Conservation (phyloP, 1,140 invertebrate genomes). For the Drosophila bifasciata region DNA sequence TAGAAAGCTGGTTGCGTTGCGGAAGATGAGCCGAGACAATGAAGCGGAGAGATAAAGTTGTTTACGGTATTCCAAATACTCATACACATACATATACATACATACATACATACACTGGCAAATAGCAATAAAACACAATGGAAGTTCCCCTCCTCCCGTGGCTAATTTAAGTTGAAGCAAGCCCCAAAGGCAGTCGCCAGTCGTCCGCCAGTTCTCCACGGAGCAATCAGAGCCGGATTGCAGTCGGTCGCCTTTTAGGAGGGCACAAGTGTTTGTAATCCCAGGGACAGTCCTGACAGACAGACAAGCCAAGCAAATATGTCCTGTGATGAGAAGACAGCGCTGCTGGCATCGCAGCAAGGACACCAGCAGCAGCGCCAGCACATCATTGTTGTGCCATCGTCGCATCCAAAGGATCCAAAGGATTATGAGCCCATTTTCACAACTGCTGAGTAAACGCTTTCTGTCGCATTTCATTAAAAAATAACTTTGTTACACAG, state of each 20-base stretch:
- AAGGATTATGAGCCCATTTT: conserved; percentile 76
- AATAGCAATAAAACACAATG: conserved; percentile 68
- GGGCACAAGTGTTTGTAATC: conserved; percentile 55
- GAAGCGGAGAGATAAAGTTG: conserved; percentile 69
- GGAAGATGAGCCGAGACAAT: conserved; percentile 57
- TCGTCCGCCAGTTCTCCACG: conserved; percentile 45
- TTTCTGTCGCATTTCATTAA: conserved; percentile 77
- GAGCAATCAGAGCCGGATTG: conserved; percentile 25
- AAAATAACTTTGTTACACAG: conserved; percentile 70
- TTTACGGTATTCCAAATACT: conserved; percentile 64
- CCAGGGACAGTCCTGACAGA: conserved; percentile 9
- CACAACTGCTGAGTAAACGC: conserved; percentile 78
- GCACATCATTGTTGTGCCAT: conserved; percentile 58
- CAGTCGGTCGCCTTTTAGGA: conserved; percentile 18
- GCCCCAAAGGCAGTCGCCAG: conserved; percentile 45
- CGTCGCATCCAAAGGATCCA: conserved; percentile 47
- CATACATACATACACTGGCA: conserved; percentile 56
- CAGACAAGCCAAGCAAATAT: conserved; percentile 52
- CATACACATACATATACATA: conserved; percentile 17
- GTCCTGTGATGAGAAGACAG: conserved; percentile 69
- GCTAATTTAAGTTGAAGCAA: conserved; percentile 76
- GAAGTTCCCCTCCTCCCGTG: conserved; percentile 43
- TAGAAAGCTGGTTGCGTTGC: conserved; percentile 50
- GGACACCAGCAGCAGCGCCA: conserved; percentile 52
- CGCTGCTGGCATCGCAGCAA: conserved; percentile 60